phyloP scores from a whole-genome alignment of 2,113 vertebrate genomes.

The Isurus oxyrinchus region DNA sequence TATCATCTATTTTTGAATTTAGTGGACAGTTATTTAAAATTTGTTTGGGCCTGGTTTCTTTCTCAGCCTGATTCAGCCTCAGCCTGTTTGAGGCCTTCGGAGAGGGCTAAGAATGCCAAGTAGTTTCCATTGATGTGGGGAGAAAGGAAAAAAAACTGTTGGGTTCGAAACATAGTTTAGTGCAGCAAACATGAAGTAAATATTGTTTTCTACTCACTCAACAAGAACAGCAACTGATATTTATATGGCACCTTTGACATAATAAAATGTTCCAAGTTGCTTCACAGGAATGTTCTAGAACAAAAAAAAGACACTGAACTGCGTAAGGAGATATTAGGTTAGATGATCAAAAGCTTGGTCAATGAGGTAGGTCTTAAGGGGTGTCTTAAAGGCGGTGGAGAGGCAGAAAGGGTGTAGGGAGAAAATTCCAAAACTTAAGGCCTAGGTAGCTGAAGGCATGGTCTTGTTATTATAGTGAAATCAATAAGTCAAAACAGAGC shows the following conservation, averaged over 20 bases:
- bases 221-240: background rate
- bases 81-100: background rate
- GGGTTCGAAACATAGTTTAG: background rate
- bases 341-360: background rate
- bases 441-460: no score
- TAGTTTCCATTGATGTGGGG: background rate
- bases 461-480: background rate
- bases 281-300: no score
- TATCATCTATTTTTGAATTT: background rate
- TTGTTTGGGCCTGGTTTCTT: background rate
- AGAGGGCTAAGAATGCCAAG: background rate
- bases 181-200: no score
- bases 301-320: no score
- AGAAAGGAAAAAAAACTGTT: background rate
- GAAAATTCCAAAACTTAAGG: no score
- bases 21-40: background rate
- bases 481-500: background rate
- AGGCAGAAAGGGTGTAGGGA: no score
- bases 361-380: background rate
- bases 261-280: background rate
- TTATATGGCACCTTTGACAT: background rate
- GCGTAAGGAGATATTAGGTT: background rate
- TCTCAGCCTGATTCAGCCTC: background rate
- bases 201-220: no score
- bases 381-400: background rate